Evolutionary conservation across 1,140 invertebrate genomes (phyloP).

Genomic region (Conus betulinus): DNA sequence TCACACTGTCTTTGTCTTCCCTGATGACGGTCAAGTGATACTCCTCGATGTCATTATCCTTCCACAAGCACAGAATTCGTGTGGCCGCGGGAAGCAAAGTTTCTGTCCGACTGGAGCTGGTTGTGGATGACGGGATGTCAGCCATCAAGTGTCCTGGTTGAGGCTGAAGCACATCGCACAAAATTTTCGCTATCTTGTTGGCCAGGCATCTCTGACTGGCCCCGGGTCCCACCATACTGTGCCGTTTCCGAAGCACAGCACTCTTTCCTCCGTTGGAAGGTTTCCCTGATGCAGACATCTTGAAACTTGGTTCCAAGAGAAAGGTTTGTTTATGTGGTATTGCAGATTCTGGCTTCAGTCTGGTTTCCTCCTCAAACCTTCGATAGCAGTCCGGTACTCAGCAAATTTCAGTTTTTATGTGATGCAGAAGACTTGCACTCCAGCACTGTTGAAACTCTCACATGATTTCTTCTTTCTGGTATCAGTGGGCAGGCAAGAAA

Average conservation of each 20-base stretch:
- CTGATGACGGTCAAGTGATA: conserved; percentile 16
- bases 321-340: too few species aligned
- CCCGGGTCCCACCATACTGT: conserved; percentile 7
- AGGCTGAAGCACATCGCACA: conserved; percentile 24
- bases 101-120: not conserved
- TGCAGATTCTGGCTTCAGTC: too few species aligned
- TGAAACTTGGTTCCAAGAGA: too few species aligned
- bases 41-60: not conserved
- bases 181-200: not conserved
- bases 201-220: not conserved
- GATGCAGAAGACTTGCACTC: too few species aligned
- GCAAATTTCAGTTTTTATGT: too few species aligned
- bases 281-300: too few species aligned
- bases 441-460: too few species aligned
- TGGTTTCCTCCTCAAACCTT: too few species aligned
- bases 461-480: too few species aligned
- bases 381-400: too few species aligned
- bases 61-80: conserved; percentile 19
- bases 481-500: too few species aligned
- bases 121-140: not conserved
- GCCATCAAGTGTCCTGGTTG: not conserved
- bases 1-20: not conserved
- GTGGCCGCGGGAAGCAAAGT: conserved; percentile 12
- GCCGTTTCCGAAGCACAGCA: not conserved
- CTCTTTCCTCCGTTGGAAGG: too few species aligned